phyloP scores from a whole-genome alignment of 2,797 vertebrate genomes.

The Alfaro cultratus region DNA sequence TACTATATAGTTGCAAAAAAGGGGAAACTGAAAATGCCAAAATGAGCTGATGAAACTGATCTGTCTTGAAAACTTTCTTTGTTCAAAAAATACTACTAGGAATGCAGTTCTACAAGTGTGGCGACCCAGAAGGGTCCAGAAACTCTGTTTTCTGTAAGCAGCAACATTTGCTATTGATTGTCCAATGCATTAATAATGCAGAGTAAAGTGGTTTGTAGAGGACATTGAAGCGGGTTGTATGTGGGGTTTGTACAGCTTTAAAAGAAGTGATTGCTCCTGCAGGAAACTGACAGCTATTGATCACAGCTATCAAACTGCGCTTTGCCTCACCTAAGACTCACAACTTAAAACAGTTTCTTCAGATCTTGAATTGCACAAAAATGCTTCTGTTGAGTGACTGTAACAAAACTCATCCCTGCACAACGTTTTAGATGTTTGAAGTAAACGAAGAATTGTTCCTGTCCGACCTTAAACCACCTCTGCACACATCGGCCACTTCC shows the following conservation, averaged over 20 bases:
- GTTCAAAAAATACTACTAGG: slow-evolving; percentile 20
- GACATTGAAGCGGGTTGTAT: slow-evolving; percentile 24
- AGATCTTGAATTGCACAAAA: background rate
- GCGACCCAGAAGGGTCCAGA: background rate
- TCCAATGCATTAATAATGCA: slow-evolving; percentile 68
- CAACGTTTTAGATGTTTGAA: background rate
- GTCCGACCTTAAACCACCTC: background rate
- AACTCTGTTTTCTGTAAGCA: slow-evolving; percentile 55
- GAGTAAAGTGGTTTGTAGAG: slow-evolving; percentile 49
- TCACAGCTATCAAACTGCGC: slow-evolving; percentile 17
- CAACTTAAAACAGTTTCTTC: background rate
- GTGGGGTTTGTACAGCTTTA: slow-evolving; percentile 20
- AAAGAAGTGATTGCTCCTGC: slow-evolving; percentile 17
- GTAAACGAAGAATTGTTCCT: background rate
- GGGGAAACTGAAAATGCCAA: background rate
- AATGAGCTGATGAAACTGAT: background rate
- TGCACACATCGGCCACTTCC: background rate
- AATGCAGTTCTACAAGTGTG: slow-evolving; percentile 44
- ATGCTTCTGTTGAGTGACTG: background rate
- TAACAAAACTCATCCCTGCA: background rate
- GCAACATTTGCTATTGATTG: slow-evolving; percentile 45
- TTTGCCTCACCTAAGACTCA: background rate
- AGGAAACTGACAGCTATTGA: slow-evolving; percentile 42
- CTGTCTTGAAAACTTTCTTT: slow-evolving; percentile 9
- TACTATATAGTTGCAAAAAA: background rate